These are phyloP conservation scores for Arbacia lixula DNA, from an alignment of 53 echinoderm and acorn worm genomes.

Conservation along the genomic window DNA sequence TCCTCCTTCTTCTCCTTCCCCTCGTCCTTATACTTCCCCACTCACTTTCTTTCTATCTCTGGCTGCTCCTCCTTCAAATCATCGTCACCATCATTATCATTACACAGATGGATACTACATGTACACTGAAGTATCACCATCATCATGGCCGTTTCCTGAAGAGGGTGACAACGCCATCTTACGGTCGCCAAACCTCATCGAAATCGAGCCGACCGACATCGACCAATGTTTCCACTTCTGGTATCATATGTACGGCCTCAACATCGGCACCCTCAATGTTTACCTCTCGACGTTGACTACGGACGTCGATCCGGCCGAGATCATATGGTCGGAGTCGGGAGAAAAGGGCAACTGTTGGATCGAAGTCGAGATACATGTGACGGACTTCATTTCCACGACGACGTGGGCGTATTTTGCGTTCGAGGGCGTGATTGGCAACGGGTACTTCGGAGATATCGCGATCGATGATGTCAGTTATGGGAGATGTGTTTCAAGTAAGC, in stretches of 20 bases:
- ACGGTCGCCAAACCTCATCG: constrained; percentile 4
- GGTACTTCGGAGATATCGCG: constrained; percentile 77
- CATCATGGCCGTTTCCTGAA: not conserved
- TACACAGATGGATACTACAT: constrained; percentile 30
- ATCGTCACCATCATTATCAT: too few species aligned
- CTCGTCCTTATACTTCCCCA: too few species aligned
- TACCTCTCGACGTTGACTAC: constrained; percentile 9
- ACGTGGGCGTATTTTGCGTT: constrained; percentile 63
- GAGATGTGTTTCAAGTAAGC: too few species aligned
- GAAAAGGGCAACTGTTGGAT: constrained; percentile 30
- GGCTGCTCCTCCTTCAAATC: too few species aligned
- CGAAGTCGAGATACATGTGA: constrained; percentile 21
- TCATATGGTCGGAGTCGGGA: constrained; percentile 18
- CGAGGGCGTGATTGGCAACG: constrained; percentile 72
- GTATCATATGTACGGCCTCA: constrained; percentile 36
- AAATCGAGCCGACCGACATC: not conserved
- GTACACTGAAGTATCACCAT: constrained; percentile 24
- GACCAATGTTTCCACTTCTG: constrained; percentile 21
- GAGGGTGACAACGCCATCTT: constrained; percentile 7
- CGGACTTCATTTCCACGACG: constrained; percentile 40
- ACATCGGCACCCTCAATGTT: constrained; percentile 28
- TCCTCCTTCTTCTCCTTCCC: too few species aligned
- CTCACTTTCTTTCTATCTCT: too few species aligned
- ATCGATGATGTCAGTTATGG: constrained; percentile 32
- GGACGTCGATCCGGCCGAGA: not conserved